Conservation (phyloP, 2,113 vertebrate species). For the Chrysemys picta region DNA sequence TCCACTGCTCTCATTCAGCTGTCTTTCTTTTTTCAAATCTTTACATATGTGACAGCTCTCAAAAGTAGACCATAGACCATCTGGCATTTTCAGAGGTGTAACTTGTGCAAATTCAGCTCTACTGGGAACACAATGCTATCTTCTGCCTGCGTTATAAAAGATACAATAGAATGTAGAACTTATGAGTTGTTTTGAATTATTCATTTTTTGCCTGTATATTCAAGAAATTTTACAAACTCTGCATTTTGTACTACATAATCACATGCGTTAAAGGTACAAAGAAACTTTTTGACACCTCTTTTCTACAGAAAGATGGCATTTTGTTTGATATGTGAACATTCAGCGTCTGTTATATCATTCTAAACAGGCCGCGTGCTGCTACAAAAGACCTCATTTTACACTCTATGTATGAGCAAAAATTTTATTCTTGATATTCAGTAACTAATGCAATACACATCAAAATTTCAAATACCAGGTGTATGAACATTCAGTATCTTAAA, state of each 20-base stretch:
- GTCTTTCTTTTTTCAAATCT: conserved; percentile 86
- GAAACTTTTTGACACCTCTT: conserved; percentile 89
- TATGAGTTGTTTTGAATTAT: conserved; percentile 96
- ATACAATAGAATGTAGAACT: conserved; percentile 87
- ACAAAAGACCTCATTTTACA: conserved; percentile 87
- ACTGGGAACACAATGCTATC: conserved; percentile 91
- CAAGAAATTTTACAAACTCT: conserved; percentile 89
- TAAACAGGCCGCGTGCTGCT: conserved; percentile 82
- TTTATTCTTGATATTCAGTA: conserved; percentile 83
- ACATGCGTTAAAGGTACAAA: conserved; percentile 85
- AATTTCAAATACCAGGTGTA: conserved; percentile 79
- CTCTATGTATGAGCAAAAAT: conserved; percentile 75
- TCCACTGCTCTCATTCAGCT: conserved; percentile 84
- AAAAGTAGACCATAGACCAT: conserved; percentile 92
- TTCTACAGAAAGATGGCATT: conserved; percentile 86
- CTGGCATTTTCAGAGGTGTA: conserved; percentile 92
- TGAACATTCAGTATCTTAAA: conserved; percentile 78
- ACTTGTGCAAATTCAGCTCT: conserved; percentile 97
- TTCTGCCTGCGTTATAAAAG: conserved; percentile 91
- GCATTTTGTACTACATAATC: conserved; percentile 90
- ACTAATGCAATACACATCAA: conserved; percentile 81
- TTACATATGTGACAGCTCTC: conserved; percentile 90
- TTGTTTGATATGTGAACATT: conserved; percentile 87
- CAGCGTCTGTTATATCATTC: conserved; percentile 84
- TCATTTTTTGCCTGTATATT: conserved; percentile 93